Evolutionary conservation across 2,113 vertebrate species (phyloP).

Genomic region (Atherinomorus stipes): DNA sequence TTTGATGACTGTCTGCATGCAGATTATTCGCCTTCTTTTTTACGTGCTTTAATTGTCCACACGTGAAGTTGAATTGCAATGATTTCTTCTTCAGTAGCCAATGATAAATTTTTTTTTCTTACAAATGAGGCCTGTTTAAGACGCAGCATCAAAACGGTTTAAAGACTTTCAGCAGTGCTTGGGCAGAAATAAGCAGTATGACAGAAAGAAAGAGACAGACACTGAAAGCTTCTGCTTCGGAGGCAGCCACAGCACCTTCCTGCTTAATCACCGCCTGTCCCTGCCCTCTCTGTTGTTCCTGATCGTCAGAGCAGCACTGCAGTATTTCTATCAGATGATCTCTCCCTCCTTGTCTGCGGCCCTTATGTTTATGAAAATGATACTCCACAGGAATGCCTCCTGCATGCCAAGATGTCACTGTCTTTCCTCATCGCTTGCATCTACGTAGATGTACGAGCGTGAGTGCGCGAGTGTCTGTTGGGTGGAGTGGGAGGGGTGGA

Average conservation of each 20-base stretch:
- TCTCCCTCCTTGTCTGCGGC: conserved; percentile 76
- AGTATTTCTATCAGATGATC: conserved; percentile 80
- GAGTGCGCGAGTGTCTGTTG: conserved; percentile 32
- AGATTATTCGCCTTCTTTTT: background rate
- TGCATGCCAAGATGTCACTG: conserved; percentile 81
- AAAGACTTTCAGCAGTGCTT: conserved; percentile 30
- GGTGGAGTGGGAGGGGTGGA: background rate
- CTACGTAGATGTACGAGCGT: conserved; percentile 46
- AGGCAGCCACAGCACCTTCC: conserved; percentile 70
- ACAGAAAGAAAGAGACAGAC: conserved; percentile 41
- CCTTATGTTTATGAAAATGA: conserved; percentile 84
- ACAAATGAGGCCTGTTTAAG: conserved; percentile 33
- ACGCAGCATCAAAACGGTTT: conserved; percentile 31
- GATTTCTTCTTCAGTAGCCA: conserved; percentile 8
- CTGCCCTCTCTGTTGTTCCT: conserved; percentile 74
- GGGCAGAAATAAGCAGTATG: conserved; percentile 46
- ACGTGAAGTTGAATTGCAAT: background rate
- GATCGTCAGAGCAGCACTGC: conserved; percentile 76
- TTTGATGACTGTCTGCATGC: too few species aligned
- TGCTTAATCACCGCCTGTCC: conserved; percentile 72
- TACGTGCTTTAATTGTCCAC: background rate
- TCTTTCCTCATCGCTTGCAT: conserved; percentile 76
- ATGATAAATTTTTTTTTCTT: background rate
- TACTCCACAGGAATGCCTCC: conserved; percentile 80
- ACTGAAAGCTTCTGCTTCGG: conserved; percentile 54